Percentiles rank a stretch among this genome's conserved stretches.
Conservation (phyloP, 2,797 vertebrate species). For the Myotis findleyi region DNA sequence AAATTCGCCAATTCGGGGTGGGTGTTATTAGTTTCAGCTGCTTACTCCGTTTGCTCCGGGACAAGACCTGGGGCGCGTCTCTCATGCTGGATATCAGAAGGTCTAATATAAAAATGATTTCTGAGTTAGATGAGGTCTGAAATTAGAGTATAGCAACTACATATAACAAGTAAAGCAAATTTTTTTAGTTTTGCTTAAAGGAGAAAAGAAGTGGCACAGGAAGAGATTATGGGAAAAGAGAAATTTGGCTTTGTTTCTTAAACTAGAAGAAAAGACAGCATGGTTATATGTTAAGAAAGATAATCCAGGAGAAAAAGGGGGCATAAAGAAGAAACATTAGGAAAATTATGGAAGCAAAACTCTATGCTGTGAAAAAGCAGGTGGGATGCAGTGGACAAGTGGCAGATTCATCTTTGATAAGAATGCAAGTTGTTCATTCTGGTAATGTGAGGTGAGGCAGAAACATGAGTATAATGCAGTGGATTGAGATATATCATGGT, state of each 20-base stretch:
- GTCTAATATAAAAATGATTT: background rate
- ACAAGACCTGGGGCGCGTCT: too few species aligned
- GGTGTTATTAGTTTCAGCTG: too few species aligned
- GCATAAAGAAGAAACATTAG: background rate
- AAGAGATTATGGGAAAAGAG: background rate
- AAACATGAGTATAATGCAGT: background rate
- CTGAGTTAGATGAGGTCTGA: background rate
- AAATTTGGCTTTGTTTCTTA: background rate
- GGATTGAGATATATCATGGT: too few species aligned
- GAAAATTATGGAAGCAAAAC: background rate
- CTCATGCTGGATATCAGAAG: background rate
- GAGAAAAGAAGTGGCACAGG: background rate
- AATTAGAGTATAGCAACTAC: background rate
- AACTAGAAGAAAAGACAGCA: background rate
- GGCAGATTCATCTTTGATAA: background rate
- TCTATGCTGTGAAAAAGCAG: background rate
- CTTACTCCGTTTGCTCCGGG: too few species aligned
- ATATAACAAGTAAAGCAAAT: background rate
- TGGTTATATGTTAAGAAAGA: background rate
- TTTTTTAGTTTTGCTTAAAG: background rate
- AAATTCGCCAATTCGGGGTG: too few species aligned
- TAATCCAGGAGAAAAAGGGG: background rate
- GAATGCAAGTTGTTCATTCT: background rate
- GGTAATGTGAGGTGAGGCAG: background rate
- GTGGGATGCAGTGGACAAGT: background rate